phyloP scores from a whole-genome alignment of 2,113 vertebrate species.

The Glareola pratincola region DNA sequence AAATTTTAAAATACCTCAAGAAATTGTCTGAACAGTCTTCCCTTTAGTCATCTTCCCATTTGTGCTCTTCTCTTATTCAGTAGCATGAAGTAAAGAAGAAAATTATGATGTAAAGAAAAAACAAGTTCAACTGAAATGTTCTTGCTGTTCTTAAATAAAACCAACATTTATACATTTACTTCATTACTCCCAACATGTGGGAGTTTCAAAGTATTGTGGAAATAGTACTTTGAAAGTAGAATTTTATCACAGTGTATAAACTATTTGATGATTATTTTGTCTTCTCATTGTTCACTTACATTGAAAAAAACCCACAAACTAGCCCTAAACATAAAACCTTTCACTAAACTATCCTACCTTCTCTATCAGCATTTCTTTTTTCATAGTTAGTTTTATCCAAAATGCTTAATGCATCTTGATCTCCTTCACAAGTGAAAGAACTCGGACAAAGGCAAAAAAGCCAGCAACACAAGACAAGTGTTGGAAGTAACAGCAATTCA shows the following conservation, averaged over 20 bases:
- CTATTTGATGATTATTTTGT: background rate
- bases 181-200: background rate
- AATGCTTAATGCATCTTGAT: background rate
- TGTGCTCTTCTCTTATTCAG: background rate
- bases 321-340: background rate
- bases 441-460: background rate
- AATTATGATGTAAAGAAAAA: background rate
- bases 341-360: background rate
- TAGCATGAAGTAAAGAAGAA: background rate
- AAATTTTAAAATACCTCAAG: background rate
- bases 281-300: background rate
- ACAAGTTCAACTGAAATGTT: background rate
- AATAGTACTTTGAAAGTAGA: background rate
- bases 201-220: background rate
- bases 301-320: no score
- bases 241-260: background rate
- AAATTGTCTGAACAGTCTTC: background rate
- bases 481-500: background rate
- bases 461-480: background rate
- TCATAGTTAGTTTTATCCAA: background rate
- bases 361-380: background rate
- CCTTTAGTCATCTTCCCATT: background rate
- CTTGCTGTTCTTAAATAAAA: background rate
- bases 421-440: background rate
- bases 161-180: background rate